These are phyloP conservation scores for Sphaerodactylus townsendi DNA, from an alignment of 2,113 vertebrate species.

Conservation along the genomic window DNA sequence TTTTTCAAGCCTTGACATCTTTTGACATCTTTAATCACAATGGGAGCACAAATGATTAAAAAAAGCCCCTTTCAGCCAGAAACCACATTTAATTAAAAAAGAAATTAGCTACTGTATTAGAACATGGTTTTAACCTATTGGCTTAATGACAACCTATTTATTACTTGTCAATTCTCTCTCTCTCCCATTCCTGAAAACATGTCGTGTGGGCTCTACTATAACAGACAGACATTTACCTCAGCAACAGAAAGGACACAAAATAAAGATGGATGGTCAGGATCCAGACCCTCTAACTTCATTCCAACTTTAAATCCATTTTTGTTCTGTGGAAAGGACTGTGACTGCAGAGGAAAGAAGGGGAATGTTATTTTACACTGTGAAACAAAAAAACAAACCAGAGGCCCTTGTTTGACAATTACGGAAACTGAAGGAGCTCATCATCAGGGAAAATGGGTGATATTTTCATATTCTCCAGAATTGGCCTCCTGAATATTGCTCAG, in stretches of 20 bases:
- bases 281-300: conserved; percentile 91
- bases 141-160: neutral
- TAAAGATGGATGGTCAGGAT: conserved; percentile 85
- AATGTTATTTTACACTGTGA: neutral
- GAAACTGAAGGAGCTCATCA: neutral
- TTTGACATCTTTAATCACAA: neutral
- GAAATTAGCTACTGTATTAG: neutral
- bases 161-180: neutral
- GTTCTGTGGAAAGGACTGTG: conserved; percentile 88
- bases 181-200: neutral
- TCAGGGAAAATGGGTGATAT: neutral
- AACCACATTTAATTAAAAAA: neutral
- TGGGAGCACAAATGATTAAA: neutral
- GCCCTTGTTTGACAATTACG: neutral
- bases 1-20: neutral
- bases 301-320: conserved; percentile 90
- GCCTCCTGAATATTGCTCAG: neutral
- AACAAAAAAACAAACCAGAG: neutral
- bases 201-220: neutral
- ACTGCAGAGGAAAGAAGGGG: conserved; percentile 65
- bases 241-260: conserved; percentile 89
- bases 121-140: neutral
- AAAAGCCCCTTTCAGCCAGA: neutral
- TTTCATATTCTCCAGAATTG: neutral
- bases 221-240: conserved; percentile 76